phyloP scores from a whole-genome alignment of 2,888 invertebrate genomes.

The Stegana nigrithorax region DNA sequence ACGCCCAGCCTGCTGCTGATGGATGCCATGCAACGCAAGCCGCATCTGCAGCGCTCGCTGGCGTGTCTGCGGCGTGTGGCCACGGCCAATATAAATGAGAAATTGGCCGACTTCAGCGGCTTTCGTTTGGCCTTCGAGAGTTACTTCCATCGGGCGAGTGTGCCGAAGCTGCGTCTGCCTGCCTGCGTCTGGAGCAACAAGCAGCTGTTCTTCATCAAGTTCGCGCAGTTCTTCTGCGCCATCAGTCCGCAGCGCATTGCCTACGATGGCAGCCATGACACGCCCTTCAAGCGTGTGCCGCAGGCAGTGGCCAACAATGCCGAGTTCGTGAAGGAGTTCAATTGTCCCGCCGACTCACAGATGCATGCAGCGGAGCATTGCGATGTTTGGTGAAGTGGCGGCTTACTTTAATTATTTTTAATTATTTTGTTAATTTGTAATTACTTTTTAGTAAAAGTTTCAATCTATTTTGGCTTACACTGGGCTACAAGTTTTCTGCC shows the following conservation, averaged over 20 bases:
- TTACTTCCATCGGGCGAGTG: conserved; percentile 23
- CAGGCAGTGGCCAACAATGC: conserved; percentile 37
- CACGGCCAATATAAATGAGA: conserved; percentile 38
- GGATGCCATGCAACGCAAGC: conserved; percentile 23
- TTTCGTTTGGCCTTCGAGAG: conserved; percentile 44
- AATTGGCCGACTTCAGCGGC: conserved; percentile 45
- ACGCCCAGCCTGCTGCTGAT: conserved; percentile 26
- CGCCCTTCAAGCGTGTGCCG: conserved; percentile 35
- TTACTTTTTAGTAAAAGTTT: neutral
- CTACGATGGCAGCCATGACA: conserved; percentile 35
- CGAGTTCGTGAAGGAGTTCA: conserved; percentile 37
- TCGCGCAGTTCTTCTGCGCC: conserved; percentile 45
- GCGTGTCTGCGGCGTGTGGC: conserved; percentile 30
- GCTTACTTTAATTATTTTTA: neutral
- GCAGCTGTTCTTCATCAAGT: conserved; percentile 43
- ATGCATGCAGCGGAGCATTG: conserved; percentile 29
- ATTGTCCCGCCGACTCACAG: conserved; percentile 29
- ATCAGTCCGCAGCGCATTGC: conserved; percentile 25
- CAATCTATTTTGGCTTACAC: no score
- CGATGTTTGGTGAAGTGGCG: conserved; percentile 27
- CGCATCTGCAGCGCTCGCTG: conserved; percentile 19
- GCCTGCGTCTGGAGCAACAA: conserved; percentile 11
- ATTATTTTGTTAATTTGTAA: neutral
- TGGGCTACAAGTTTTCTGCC: no score
- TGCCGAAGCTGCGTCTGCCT: neutral